These are phyloP conservation scores for Callopanchax toddi DNA, from an alignment of 2,113 vertebrate species.

Conservation along the genomic window DNA sequence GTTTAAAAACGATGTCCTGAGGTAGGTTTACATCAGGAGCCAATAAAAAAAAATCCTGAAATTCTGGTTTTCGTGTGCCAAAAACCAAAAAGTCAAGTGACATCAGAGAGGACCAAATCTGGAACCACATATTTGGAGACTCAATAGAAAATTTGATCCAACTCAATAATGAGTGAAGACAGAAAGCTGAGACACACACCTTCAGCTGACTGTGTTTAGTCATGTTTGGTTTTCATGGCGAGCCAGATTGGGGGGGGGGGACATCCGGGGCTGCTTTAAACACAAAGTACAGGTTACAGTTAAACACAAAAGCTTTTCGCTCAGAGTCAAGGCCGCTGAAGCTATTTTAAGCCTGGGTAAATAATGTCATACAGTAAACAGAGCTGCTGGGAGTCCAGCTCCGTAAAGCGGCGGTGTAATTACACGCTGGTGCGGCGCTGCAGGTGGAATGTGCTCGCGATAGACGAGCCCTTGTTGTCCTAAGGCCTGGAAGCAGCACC, in stretches of 20 bases:
- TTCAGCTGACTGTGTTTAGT: not conserved
- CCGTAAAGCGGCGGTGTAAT: slow-evolving; percentile 60
- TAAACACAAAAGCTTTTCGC: slow-evolving; percentile 22
- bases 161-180: too few relatives aligned
- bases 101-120: too few relatives aligned
- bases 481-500: slow-evolving; percentile 55
- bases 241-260: too few relatives aligned
- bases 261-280: not conserved
- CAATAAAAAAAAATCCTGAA: too few relatives aligned
- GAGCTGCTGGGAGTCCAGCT: slow-evolving; percentile 60
- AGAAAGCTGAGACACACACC: too few relatives aligned
- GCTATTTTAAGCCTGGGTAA: slow-evolving; percentile 56
- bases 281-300: slow-evolving; percentile 40
- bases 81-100: too few relatives aligned
- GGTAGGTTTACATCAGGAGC: too few relatives aligned
- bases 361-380: slow-evolving; percentile 44
- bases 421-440: slow-evolving; percentile 44
- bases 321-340: slow-evolving; percentile 41
- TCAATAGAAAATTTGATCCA: too few relatives aligned
- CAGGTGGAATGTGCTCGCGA: slow-evolving; percentile 67
- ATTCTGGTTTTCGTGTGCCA: too few relatives aligned
- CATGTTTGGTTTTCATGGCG: not conserved
- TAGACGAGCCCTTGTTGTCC: slow-evolving; percentile 64
- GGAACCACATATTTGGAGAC: too few relatives aligned
- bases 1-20: too few relatives aligned